phyloP scores from a whole-genome alignment of 92 coral and sea anemone genomes.

The Hydrozoanthus gracilis region DNA sequence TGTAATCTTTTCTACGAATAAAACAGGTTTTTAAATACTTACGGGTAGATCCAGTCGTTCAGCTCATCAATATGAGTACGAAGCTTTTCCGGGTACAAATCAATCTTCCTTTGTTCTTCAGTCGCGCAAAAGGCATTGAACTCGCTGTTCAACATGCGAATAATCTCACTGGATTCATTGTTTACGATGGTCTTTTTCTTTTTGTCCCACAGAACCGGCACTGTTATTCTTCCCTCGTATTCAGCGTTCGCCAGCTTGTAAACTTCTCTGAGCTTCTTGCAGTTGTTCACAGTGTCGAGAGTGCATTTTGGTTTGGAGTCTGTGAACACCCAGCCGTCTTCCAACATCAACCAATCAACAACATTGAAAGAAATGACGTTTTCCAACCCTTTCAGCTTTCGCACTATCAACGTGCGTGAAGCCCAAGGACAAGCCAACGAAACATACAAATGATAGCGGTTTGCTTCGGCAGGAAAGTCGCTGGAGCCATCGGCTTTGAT shows the following conservation, averaged over 20 bases:
- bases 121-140: conserved; percentile 88
- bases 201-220: conserved; percentile 90
- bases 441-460: conserved; percentile 89
- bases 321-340: conserved; percentile 83
- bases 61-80: conserved; percentile 79
- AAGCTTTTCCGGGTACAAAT: conserved; percentile 75
- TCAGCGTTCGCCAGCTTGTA: conserved; percentile 68
- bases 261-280: conserved; percentile 72
- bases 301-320: conserved; percentile 81
- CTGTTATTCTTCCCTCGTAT: conserved; percentile 72
- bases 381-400: conserved; percentile 88
- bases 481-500: conserved; percentile 87
- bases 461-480: conserved; percentile 82
- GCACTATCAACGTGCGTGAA: conserved; percentile 72
- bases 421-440: conserved; percentile 93
- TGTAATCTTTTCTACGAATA: too few relatives aligned
- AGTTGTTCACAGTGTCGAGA: conserved; percentile 83
- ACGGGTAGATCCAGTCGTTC: conserved; percentile 92
- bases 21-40: conserved; percentile 23
- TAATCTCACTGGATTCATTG: conserved; percentile 92
- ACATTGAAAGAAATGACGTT: conserved; percentile 68
- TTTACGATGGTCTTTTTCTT: conserved; percentile 75
- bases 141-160: conserved; percentile 89
- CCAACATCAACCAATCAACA: conserved; percentile 71
- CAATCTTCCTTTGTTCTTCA: conserved; percentile 80